Conservation (phyloP, 2,888 invertebrate genomes). For the Stenichneumon culpator region DNA sequence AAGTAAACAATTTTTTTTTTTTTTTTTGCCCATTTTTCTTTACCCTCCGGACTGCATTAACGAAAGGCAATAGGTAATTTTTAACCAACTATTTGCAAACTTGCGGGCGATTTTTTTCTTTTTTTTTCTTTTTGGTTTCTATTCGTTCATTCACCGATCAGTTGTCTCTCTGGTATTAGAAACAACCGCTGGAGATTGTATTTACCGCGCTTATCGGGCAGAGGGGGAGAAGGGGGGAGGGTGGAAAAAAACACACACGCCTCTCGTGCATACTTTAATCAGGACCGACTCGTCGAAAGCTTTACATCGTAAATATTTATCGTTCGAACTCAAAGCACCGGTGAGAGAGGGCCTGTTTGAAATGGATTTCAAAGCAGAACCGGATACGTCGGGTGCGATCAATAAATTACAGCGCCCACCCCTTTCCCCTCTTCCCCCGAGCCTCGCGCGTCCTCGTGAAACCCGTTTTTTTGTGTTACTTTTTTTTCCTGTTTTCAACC, state of each 20-base stretch:
- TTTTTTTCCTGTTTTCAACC: conserved; percentile 30
- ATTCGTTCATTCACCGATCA: conserved; percentile 4
- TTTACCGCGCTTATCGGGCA: conserved; percentile 42
- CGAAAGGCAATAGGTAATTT: background rate
- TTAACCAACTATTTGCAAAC: background rate
- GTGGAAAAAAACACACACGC: conserved; percentile 21
- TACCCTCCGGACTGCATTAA: background rate
- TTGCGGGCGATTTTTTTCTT: background rate
- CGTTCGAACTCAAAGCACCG: conserved; percentile 61
- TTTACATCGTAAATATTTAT: conserved; percentile 68
- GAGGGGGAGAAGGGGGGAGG: too few species aligned
- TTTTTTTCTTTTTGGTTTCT: background rate
- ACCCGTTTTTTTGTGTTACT: conserved; percentile 27
- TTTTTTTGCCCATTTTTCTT: background rate
- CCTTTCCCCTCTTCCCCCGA: conserved; percentile 12
- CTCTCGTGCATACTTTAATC: conserved; percentile 66
- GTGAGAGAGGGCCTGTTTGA: conserved; percentile 56
- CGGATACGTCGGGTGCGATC: conserved; percentile 63
- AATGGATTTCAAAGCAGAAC: conserved; percentile 64
- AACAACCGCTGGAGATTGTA: conserved; percentile 36
- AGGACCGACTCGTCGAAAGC: conserved; percentile 49
- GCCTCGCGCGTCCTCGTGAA: conserved; percentile 26
- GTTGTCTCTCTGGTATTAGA: conserved; percentile 20
- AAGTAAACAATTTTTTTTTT: background rate
- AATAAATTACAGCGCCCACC: conserved; percentile 61